These are phyloP conservation scores for Paraplagusia blochii DNA, from an alignment of 2,113 vertebrate genomes.

Conservation along the genomic window DNA sequence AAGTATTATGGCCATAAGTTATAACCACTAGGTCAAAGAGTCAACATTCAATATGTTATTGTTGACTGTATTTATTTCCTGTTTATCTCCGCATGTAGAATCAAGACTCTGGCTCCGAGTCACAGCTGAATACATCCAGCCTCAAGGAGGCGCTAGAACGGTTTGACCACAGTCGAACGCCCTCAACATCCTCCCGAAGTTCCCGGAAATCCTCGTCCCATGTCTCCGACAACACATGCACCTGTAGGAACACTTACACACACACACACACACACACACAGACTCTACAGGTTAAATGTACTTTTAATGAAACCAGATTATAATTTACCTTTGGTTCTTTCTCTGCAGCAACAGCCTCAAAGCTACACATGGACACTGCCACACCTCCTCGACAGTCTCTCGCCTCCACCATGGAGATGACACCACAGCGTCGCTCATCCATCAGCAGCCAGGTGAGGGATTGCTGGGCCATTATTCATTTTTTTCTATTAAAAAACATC, in stretches of 20 bases:
- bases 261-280: neutral
- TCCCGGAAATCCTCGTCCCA: constrained; percentile 93
- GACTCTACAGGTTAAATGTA: no score
- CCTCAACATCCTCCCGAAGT: constrained; percentile 90
- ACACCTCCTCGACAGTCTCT: constrained; percentile 86
- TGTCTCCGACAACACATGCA: constrained; percentile 92
- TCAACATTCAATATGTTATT: no score
- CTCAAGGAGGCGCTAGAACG: constrained; percentile 94
- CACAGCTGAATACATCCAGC: constrained; percentile 91
- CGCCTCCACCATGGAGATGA: constrained; percentile 81
- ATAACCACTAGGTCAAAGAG: no score
- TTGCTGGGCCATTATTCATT: neutral
- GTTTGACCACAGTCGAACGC: constrained; percentile 88
- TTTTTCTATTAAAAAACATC: no score
- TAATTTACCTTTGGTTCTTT: constrained; percentile 17
- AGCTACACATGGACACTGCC: constrained; percentile 88
- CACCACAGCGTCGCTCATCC: constrained; percentile 83
- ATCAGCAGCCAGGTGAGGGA: constrained; percentile 86
- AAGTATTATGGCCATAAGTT: neutral
- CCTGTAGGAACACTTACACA: constrained; percentile 63
- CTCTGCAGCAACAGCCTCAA: constrained; percentile 85
- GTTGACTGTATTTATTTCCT: neutral
- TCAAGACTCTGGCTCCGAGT: constrained; percentile 91
- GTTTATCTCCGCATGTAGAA: constrained; percentile 67
- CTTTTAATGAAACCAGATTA: constrained; percentile 1